Evolutionary conservation across 2,797 vertebrate species (phyloP), one percentile per base, ranked within the genome.

Genomic region (Microcaecilia unicolor): DNA sequence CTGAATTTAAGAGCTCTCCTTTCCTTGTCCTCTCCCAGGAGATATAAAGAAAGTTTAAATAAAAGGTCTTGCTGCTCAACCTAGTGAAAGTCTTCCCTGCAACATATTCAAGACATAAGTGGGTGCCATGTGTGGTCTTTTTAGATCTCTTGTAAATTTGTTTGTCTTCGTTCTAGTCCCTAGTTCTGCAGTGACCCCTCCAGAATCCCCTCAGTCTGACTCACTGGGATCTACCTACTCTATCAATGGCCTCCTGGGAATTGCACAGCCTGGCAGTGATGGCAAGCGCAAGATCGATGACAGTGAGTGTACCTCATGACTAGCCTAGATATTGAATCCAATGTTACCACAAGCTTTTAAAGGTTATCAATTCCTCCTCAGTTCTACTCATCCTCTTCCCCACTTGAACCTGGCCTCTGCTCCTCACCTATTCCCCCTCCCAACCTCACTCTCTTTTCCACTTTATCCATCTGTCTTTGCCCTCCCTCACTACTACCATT

Each of bases 161-260:
- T 6, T 21, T 18, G n/a, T 25, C 12, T 31, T 23, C 23, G 11
- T 31, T 17, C 20, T 51, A 93, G 90, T 92, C 37, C 90, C 91
- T 52, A 93, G 90, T 60, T 93, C 90, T 1, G 84, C 91, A 0
- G 89, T 93, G 26, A 94, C 91, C 3, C 91, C 91, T 19, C 90
- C 90, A 0, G 89, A 92, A 57, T 92, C 90, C 6, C 90, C 90
- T 1, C 90, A 91, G 44, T 89, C 90, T 0, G 89, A 93, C 58
- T 91, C 90, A 15, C 56, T 92, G 57, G 91, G 90, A 38, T 91
- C 89, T 48, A 90, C 90, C 44, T 94, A 94, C 67, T 92, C 91
- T 63, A 94, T 94, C 71, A 94, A 76, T 1, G 91, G 90, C 18
- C 65, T 94, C 49, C 74, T 94, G 64, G 90, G 90, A 3, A 91